phyloP scores from a whole-genome alignment of 2,113 vertebrate species.

The Saguinus imperator region DNA sequence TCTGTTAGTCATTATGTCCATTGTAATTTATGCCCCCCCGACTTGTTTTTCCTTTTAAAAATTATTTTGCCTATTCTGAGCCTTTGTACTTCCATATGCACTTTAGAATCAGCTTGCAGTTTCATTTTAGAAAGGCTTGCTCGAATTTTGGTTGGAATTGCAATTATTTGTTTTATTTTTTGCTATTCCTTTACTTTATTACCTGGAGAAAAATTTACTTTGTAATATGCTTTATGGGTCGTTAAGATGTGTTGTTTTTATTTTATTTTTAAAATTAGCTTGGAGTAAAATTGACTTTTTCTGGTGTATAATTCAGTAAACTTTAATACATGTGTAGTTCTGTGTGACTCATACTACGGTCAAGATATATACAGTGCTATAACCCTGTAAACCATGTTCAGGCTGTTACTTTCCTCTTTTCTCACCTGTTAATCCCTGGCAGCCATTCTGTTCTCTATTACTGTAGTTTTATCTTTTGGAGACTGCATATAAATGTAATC shows the following conservation, averaged over 20 bases:
- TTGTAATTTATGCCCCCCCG: not conserved
- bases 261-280: not conserved
- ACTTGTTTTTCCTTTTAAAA: not conserved
- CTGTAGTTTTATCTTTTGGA: conserved; percentile 26
- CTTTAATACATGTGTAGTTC: not conserved
- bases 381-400: not conserved
- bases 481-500: not conserved
- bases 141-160: conserved; percentile 20
- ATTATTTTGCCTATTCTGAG: not conserved
- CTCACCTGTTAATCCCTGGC: not conserved
- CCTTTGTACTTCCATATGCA: not conserved
- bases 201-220: conserved; percentile 16
- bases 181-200: not conserved
- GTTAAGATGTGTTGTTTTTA: not conserved
- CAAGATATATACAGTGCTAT: not conserved
- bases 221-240: not conserved
- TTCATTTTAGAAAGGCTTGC: not conserved
- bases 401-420: not conserved
- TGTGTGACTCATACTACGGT: not conserved
- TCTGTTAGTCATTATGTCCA: not conserved
- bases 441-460: not conserved
- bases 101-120: not conserved
- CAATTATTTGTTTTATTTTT: conserved; percentile 1
- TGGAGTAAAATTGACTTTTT: not conserved
- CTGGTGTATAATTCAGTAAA: not conserved